Base-by-base conservation (phyloP, 2,797 vertebrate species). In the Carapus acus region DNA sequence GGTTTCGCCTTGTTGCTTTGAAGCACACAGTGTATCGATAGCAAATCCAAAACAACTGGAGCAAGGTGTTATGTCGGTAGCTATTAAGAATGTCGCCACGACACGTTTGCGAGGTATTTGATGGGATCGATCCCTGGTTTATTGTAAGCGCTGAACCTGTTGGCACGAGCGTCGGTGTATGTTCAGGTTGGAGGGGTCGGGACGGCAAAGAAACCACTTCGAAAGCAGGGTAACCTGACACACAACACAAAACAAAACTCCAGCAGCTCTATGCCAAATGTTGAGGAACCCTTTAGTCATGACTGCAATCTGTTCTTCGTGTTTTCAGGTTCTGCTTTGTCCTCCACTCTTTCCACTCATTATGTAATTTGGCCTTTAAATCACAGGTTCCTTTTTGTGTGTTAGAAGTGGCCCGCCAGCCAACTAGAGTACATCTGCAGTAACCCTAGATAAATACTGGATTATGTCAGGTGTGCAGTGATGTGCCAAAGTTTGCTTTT, bases 401-500 rank as follows among this genome's bases (percentile, higher is more conserved):
- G 46, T 41, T 29, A 47, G 47, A 49, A 33, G 12, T 36, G 45
- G 55, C 42, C 49, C 1, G 45, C 39, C 20, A 33, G 46, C 65
- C n/a, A 43, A 59, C 6, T 19, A 41, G n/a, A 17, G 6, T 54
- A 68, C 27, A 58, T 54, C 56, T 54, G 54, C 62, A 59, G 62
- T 43, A 52, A 62, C 22, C n/a, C 47, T 51, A 23, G 54, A 27
- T 48, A 37, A 63, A 62, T 42, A 24, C 47, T 49, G 41, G 51
- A 50, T 66, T 18, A 14, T 46, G 67, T 57, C 58, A 54, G 48
- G 67, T 66, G 60, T 77, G 67, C 73, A 55, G 69, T 73, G 68
- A 81, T 54, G 82, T 86, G 85, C 85, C 85, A 87, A 85, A 80
- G 47, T 69, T 59, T 58, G 52, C n/a, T 64, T 62, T 58, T 60